Base-by-base conservation (phyloP, 2,888 invertebrate species). In the Plagodis pulveraria region DNA sequence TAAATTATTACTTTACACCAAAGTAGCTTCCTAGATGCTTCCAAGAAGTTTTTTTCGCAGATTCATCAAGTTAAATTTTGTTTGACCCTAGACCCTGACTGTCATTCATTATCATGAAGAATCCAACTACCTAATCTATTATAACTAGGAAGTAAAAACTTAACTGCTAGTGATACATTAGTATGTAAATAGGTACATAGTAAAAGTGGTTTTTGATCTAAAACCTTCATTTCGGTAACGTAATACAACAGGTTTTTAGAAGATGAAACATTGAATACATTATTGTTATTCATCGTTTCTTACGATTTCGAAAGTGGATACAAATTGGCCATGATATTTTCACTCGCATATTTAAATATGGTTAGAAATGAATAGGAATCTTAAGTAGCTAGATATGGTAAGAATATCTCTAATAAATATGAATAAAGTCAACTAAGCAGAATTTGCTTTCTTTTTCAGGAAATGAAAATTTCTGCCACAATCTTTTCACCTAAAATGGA, bases 221-320 rank as follows among this genome's bases (percentile, higher is more conserved):
- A 70, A 52, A 74, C 63, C 59, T 67, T 67, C 62, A 67, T 70
- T 69, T 71, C 52, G 54, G 56, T 69, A 62, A 70, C 36, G 36
- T 52, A 52, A 45, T 38, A 52, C 59, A 70, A 74, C 73, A 63
- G 74, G 78, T 78, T 76, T 63, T 66, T 70, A 61, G 51, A 66
- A 74, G 69, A 74, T 71, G 22, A 22, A 22, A 55, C 60, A 58
- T 72, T 80, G 79, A 75, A 78, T 80, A 75, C 11, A 47, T 56
- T 47, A 41, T 6, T 38, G 42, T 74, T 73, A 72, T 73, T 76
- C 75, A 67, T 67, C 67, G 56, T 52, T 70, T 62, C 55, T 58
- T 67, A 69, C 63, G 63, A 57, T 73, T 78, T 79, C 71, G 76
- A 81, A 80, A 80, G 76, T 69, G 51, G 59, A 65, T 72, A 61